Base-by-base conservation (phyloP, 1,140 invertebrate species). In the Halyomorpha halys region DNA sequence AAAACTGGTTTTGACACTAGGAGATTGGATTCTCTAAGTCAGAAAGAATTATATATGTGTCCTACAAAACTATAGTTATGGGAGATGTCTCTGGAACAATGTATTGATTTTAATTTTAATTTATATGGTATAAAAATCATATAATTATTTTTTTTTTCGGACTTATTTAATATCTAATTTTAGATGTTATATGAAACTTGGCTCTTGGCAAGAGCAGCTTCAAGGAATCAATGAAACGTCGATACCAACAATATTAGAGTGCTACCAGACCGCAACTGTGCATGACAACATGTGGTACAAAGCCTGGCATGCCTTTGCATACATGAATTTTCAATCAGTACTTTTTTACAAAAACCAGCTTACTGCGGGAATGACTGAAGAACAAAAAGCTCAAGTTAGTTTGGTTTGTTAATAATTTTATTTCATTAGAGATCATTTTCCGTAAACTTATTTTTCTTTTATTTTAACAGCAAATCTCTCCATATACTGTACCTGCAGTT, bases 301-400 rank as follows among this genome's bases (percentile, higher is more conserved):
- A 81, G 96, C 96, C 0, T 99, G 97, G 94, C 96, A 99, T 76
- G 84, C 94, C 2, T 96, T 91, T 82, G 97, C 97, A 0, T 96
- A 95, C 69, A 96, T 94, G 81, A 98, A 98, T 74, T 99, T 96
- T 72, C 94, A 98, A 76, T 90, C 95, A 0, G 91, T 98, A 15
- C 72, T 94, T 0, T 93, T 91, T 75, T 91, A 92, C 74, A 95
- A 92, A 74, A 87, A 86, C 67, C 80, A 39, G 8, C 59, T 44
- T 13, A 5, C 30, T 39, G 9, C 30, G 6, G 19, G 2, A 1
- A 44, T 60, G 30, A 60, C 59, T 39, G 59, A 60, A 44, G 30
- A 60, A 44, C 59, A 39, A 21, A 60, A 60, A 25, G 59, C 39
- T 4, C 59, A 60, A 16, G 59, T 60, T 25, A 25, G 16, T 15